Conservation (phyloP, 2,797 vertebrate genomes). For the Rhynchonycteris naso region DNA sequence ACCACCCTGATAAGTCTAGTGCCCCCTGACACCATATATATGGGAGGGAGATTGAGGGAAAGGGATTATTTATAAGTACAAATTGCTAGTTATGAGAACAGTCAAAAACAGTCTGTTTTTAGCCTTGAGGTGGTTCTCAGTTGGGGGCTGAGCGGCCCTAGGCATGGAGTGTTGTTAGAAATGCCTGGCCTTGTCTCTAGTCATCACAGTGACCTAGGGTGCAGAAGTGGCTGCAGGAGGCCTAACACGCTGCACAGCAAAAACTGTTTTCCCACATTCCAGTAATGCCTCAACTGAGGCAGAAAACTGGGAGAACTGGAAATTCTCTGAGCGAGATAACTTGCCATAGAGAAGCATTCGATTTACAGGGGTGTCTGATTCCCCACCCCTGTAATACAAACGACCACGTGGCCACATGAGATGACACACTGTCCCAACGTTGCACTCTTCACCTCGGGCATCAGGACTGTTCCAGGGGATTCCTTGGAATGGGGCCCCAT, state of each 20-base stretch:
- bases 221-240: not conserved
- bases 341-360: not conserved
- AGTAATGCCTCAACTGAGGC: not conserved
- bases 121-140: not conserved
- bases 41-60: not conserved
- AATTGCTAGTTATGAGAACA: not conserved
- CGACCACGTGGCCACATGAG: not conserved
- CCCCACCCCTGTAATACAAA: not conserved
- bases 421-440: not conserved
- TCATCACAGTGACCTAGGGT: not conserved
- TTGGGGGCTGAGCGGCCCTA: not conserved
- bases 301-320: not conserved
- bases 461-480: slow-evolving; percentile 55
- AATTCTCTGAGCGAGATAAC: not conserved
- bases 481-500: slow-evolving; percentile 17
- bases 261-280: slow-evolving; percentile 3
- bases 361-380: not conserved
- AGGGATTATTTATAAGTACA: too few relatives aligned
- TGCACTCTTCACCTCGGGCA: not conserved
- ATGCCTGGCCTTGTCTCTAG: not conserved
- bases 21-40: not conserved
- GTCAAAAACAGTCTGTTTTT: not conserved
- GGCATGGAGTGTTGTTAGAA: not conserved
- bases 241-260: not conserved
- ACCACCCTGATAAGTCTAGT: not conserved